phyloP scores from a whole-genome alignment of 1,140 invertebrate genomes.

The Sesamia nonagrioides region DNA sequence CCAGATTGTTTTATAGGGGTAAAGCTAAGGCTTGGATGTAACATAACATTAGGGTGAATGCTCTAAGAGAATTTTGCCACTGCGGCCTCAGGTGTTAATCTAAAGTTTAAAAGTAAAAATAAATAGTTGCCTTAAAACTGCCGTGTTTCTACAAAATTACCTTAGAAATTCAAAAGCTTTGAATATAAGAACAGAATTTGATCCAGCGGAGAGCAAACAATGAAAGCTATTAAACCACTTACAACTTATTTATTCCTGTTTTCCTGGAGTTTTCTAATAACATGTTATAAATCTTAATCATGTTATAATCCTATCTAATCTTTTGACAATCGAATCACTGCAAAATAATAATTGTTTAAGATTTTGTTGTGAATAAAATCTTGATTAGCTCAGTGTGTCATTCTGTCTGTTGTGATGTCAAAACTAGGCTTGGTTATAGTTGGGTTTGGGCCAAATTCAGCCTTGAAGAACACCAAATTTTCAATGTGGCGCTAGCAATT shows the following conservation, averaged over 20 bases:
- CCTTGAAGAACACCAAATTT: slow-evolving; percentile 4
- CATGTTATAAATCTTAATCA: not conserved
- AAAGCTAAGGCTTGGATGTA: no score
- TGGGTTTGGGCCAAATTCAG: not conserved
- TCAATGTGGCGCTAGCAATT: slow-evolving; percentile 9
- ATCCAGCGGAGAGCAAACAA: not conserved
- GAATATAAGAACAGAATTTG: not conserved
- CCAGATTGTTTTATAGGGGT: no score
- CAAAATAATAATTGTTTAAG: not conserved
- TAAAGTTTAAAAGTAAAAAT: no score
- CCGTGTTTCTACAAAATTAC: not conserved
- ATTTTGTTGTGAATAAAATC: slow-evolving; percentile 4
- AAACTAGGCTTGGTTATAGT: not conserved
- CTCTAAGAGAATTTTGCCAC: no score
- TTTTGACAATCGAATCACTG: not conserved
- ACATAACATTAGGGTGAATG: no score
- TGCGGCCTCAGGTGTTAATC: no score
- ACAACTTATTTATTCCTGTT: slow-evolving; percentile 1
- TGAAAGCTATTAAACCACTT: not conserved
- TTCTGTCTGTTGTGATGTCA: slow-evolving; percentile 2
- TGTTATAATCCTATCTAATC: no score
- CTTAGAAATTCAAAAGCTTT: not conserved
- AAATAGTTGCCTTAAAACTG: no score
- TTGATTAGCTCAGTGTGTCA: not conserved
- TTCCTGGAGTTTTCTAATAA: not conserved